Conservation (phyloP, 2,113 vertebrate genomes). For the Litocranius walleri region DNA sequence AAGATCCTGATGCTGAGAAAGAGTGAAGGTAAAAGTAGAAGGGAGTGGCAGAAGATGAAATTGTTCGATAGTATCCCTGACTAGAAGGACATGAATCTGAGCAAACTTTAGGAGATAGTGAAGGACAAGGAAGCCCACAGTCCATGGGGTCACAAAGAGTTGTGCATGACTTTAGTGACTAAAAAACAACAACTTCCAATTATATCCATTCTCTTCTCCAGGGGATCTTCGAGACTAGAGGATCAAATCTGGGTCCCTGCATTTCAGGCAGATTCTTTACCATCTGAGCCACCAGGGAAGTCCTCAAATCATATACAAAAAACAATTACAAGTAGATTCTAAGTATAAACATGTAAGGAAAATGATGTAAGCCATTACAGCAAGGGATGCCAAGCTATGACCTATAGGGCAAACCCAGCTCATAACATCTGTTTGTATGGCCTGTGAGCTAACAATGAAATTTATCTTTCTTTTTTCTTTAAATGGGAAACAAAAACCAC, state of each 20-base stretch:
- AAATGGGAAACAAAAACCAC: neutral
- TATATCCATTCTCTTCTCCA: neutral
- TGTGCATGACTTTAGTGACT: neutral
- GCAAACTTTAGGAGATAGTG: neutral
- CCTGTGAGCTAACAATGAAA: neutral
- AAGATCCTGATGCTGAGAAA: neutral
- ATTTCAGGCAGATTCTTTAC: neutral
- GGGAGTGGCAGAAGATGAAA: neutral
- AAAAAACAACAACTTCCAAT: neutral
- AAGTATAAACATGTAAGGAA: neutral
- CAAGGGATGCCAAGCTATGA: neutral
- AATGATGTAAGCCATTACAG: neutral
- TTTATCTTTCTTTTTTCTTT: neutral
- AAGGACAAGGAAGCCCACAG: neutral
- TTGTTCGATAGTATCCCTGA: neutral
- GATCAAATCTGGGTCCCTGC: neutral
- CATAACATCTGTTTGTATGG: neutral
- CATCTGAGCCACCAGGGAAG: neutral
- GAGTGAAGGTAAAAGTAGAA: neutral
- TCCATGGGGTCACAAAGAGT: neutral
- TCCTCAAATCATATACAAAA: neutral
- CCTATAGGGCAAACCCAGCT: neutral
- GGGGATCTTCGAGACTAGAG: neutral
- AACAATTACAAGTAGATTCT: neutral
- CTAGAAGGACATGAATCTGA: neutral